Base-by-base conservation (phyloP, 1,140 invertebrate species). In the Neodiprion pinetum region DNA sequence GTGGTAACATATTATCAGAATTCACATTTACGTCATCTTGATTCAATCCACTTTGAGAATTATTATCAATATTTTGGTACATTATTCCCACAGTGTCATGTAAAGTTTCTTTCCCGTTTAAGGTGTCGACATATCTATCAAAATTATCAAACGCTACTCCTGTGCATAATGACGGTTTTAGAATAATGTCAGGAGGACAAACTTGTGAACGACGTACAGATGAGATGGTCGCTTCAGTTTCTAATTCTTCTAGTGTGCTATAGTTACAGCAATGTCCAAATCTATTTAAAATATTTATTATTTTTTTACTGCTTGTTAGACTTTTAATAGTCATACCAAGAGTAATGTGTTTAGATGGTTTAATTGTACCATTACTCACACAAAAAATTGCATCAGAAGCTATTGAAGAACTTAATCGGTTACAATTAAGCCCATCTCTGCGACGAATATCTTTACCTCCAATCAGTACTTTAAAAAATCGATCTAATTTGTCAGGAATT, bases 241-340 rank as follows among this genome's bases (percentile, higher is more conserved):
- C 74, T 10, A 75, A 67, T 71, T 75, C 74, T 48, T 75, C 69
- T 5, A 75, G 12, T 14, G n/a, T 48, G 23, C 14, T 71, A 50
- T 75, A 75, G 40, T 48, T 65, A 66, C 14, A 53, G 48, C 74
- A 75, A 67, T 75, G 70, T 47, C 70, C 74, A 72, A 72, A 71
- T 67, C 48, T 65, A 67, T 72, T 75, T 11, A 75, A 14, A 48
- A 75, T 75, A 61, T 75, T 70, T 17, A 75, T 72, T 3, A 75
- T 72, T 72, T 75, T 75, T 48, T 49, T 72, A n/a, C 70, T 75
- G 17, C 65, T 74, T 49, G 74, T 75, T 65, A 67, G 69, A 67
- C 70, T 61, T 65, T 74, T 74, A 1, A 61, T 11, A 8, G 53
- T 8, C 53, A 61, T 61, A 12, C 53, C 53, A 1, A 61, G 53